A percentile compares a stretch with the other conserved stretches of the same genome.
phyloP scores from a whole-genome alignment of 1,140 invertebrate genomes.

The Stenopsyche tienmushanensis region DNA sequence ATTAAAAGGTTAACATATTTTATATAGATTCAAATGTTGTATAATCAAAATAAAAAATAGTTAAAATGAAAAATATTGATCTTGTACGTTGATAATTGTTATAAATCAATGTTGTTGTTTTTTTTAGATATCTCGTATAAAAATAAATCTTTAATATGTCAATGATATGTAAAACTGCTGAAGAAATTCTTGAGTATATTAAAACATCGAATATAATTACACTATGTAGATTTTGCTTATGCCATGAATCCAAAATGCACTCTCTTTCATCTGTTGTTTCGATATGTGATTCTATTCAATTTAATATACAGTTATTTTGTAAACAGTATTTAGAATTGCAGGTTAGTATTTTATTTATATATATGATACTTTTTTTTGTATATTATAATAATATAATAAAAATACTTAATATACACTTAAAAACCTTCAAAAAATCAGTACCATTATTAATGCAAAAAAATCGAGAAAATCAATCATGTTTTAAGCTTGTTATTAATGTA shows the following conservation, averaged over 20 bases:
- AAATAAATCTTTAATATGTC: slow-evolving; percentile 1
- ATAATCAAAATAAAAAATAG: neutral
- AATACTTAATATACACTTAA: neutral
- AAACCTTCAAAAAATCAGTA: neutral
- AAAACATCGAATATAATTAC: neutral
- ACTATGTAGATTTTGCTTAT: slow-evolving; percentile 11
- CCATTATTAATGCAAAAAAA: no score
- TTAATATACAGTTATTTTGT: slow-evolving; percentile 16
- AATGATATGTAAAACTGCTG: neutral
- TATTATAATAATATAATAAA: neutral
- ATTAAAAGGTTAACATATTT: neutral
- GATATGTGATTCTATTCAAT: neutral
- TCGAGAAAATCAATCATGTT: no score
- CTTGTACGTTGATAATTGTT: neutral
- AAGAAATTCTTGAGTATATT: neutral
- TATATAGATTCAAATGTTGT: neutral
- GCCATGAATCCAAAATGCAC: neutral
- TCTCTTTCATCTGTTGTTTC: neutral
- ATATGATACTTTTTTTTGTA: neutral
- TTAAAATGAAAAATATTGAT: no score
- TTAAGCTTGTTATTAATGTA: no score
- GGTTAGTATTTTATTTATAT: neutral
- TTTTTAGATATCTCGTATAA: neutral
- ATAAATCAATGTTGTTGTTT: neutral
- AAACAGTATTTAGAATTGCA: neutral